Base-by-base conservation (phyloP, 2,888 invertebrate species). In the Coenonympha glycerion region DNA sequence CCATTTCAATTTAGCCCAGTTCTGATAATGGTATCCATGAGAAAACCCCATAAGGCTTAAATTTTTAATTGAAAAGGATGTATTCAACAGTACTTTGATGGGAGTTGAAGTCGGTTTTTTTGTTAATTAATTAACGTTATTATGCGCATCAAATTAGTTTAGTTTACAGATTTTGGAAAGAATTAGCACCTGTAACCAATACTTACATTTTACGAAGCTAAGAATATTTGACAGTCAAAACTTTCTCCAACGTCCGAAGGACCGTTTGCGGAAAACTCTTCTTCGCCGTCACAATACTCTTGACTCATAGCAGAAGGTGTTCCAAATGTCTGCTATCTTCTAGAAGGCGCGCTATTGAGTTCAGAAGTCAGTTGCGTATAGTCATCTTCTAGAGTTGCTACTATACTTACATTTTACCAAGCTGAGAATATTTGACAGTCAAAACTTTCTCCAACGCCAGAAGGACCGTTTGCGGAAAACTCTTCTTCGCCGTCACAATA, bases 171-270 rank as follows among this genome's bases (percentile, higher is more conserved):
- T n/a, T n/a, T n/a, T n/a, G n/a, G n/a, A n/a, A n/a, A n/a, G n/a
- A n/a, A n/a, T n/a, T n/a, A n/a, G n/a, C n/a, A n/a, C n/a, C n/a
- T n/a, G n/a, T n/a, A n/a, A n/a, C n/a, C n/a, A n/a, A 18, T 57
- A 90, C 92, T 91, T 76, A 96, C 95, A 97, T 91, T 89, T 94
- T 95, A 55, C 92, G 91, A 3, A 97, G 73, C 73, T 94, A 93
- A 47, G 94, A 92, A 64, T 93, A 92, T 77, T 93, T 94, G 21
- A 91, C 90, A 1, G 92, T 91, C 33, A 97, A 83, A 62, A 91
- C 92, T 70, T 95, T 95, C 70, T 96, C 95, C 18, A 97, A 65
- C 0, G 91, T 88, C 45, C 95, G 73, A 6, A 97, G 73, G 1
- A 90, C 89, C 30, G 92, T 89, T 79, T 92, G 87, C 55, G 92